phyloP scores from a whole-genome alignment of 2,888 invertebrate genomes.

The Zaprionus obscuricornis region DNA sequence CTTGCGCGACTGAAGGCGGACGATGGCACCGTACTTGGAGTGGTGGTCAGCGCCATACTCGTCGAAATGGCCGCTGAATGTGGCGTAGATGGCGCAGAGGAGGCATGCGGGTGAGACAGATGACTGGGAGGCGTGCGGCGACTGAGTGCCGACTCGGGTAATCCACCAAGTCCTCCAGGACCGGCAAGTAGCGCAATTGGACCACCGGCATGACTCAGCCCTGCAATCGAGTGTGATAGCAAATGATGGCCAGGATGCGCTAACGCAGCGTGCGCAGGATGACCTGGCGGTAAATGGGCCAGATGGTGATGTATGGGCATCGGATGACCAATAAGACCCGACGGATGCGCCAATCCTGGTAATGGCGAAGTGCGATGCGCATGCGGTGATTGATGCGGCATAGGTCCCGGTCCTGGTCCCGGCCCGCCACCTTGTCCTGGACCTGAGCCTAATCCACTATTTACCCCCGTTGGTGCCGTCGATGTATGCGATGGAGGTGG shows the following conservation, averaged over 20 bases:
- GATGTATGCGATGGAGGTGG: conserved; percentile 67
- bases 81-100: conserved; percentile 68
- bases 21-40: conserved; percentile 82
- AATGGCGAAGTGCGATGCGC: conserved; percentile 82
- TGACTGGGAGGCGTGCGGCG: conserved; percentile 82
- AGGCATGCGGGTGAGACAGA: conserved; percentile 78
- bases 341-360: conserved; percentile 78
- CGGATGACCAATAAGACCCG: conserved; percentile 82
- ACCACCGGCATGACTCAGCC: conserved; percentile 77
- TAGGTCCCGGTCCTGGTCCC: conserved; percentile 50
- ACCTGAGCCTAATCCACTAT: conserved; percentile 25
- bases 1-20: conserved; percentile 84
- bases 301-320: conserved; percentile 82
- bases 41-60: conserved; percentile 73
- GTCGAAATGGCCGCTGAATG: conserved; percentile 66
- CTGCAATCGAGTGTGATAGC: conserved; percentile 80
- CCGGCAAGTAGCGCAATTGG: conserved; percentile 80
- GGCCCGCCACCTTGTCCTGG: conserved; percentile 23
- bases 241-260: conserved; percentile 83
- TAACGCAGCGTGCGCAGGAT: conserved; percentile 79
- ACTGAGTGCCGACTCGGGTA: conserved; percentile 80
- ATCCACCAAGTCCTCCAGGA: conserved; percentile 79
- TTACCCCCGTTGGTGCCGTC: conserved; percentile 56
- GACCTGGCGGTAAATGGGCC: conserved; percentile 79
- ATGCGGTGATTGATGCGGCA: conserved; percentile 75